Percentiles rank a stretch among this genome's conserved stretches.
Evolutionary conservation across 2,113 vertebrate genomes (phyloP).

Genomic region (Balaenoptera acutorostrata): DNA sequence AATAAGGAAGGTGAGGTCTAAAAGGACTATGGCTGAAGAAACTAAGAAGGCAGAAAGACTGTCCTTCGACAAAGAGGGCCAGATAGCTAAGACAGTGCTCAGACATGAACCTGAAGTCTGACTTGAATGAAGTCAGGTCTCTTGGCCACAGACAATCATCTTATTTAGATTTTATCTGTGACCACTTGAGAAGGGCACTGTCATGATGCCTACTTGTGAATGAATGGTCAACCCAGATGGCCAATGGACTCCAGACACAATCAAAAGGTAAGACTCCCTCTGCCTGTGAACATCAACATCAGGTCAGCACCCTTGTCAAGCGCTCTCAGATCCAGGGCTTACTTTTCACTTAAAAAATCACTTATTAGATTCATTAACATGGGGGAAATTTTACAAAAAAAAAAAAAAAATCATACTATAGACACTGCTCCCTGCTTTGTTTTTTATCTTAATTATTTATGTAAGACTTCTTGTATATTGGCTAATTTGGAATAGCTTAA

Average conservation of each 20-base stretch:
- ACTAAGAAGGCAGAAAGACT: background rate
- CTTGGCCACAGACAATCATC: background rate
- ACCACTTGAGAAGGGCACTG: background rate
- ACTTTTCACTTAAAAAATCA: background rate
- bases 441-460: background rate
- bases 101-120: background rate
- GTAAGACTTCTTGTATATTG: background rate
- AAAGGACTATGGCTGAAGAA: background rate
- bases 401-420: background rate
- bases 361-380: background rate
- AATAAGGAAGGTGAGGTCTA: background rate
- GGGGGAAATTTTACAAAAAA: background rate
- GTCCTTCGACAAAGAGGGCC: background rate
- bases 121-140: background rate
- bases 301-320: background rate
- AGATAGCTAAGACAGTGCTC: background rate
- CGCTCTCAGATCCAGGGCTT: background rate
- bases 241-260: background rate
- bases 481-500: background rate
- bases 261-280: background rate
- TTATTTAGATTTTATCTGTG: background rate
- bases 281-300: background rate
- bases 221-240: background rate
- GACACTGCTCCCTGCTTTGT: background rate
- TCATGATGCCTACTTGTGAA: fast-evolving